Evolutionary conservation across 2,888 invertebrate species (phyloP), one percentile per base, ranked within the genome.

Genomic region (Drosophila anomalipes): DNA sequence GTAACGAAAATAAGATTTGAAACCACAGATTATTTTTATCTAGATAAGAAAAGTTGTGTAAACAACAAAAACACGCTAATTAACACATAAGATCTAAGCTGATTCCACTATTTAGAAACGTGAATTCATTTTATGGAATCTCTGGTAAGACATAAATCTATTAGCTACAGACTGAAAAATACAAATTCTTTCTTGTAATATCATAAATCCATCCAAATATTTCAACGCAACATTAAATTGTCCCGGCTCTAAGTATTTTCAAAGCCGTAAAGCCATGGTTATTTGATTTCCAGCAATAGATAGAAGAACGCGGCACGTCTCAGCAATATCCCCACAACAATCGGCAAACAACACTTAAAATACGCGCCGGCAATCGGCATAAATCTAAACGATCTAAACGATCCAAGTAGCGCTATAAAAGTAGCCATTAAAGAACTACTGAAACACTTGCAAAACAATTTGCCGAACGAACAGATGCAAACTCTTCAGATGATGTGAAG

Each of bases 401-500:
- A 54, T 75, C 47, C 67, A 60, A 41, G 53, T 65, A 58, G 65
- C 44, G 79, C 56, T 41, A 74, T 70, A 52, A 79, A 76, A 76
- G 32, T n/a, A 30, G 22, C 52, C 52, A 58, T 62, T 68, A 51
- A 62, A 52, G 63, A 72, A 68, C 62, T 60, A 72, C 65, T 37
- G 44, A 73, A 63, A 70, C 74, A 73, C 75, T 82, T 69, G 68
- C 59, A 54, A 63, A 70, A 75, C 70, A 62, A 60, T 65, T 72
- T 67, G 65, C 64, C 51, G n/a, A 49, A 53, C 49, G 22, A 44
- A 56, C 52, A 30, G 47, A 44, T 26, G 26, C 30, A 56, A 70
- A 47, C 56, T 65, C 72, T 64, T 82, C 70, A 53, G 61, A 68
- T 74, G 66, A 75, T 75, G 63, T 70, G 71, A 75, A 70, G 70